These are phyloP conservation scores for Colaptes auratus DNA, from an alignment of 2,113 vertebrate species.

Conservation along the genomic window DNA sequence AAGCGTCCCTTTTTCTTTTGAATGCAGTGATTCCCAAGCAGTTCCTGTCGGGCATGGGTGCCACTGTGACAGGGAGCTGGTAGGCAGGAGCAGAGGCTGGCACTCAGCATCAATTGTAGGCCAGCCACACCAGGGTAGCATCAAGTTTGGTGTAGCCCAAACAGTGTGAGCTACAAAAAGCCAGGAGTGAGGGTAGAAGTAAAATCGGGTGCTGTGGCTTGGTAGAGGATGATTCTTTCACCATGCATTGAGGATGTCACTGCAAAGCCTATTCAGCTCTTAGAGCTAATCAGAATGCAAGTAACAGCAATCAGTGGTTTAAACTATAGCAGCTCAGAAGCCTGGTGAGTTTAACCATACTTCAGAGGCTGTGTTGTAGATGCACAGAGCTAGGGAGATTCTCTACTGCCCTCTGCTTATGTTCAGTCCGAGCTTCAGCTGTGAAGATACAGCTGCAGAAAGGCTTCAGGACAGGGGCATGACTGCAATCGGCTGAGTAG, in stretches of 20 bases:
- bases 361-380: background rate
- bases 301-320: rapidly evolving
- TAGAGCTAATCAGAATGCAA: background rate
- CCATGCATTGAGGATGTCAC: background rate
- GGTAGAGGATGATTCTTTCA: background rate
- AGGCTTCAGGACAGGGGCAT: background rate
- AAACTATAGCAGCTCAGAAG: background rate
- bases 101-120: background rate
- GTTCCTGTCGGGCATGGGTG: background rate
- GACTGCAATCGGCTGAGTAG: background rate
- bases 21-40: background rate
- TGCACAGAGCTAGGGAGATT: background rate
- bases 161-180: background rate
- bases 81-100: background rate
- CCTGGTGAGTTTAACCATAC: rapidly evolving
- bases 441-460: background rate
- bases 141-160: background rate
- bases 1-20: background rate
- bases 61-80: background rate
- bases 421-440: background rate
- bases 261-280: background rate
- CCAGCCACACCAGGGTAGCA: background rate
- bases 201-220: background rate
- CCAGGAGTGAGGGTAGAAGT: background rate
- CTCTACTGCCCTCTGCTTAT: background rate